phyloP scores from a whole-genome alignment of 2,113 vertebrate species.

The Poeciliopsis retropinna region DNA sequence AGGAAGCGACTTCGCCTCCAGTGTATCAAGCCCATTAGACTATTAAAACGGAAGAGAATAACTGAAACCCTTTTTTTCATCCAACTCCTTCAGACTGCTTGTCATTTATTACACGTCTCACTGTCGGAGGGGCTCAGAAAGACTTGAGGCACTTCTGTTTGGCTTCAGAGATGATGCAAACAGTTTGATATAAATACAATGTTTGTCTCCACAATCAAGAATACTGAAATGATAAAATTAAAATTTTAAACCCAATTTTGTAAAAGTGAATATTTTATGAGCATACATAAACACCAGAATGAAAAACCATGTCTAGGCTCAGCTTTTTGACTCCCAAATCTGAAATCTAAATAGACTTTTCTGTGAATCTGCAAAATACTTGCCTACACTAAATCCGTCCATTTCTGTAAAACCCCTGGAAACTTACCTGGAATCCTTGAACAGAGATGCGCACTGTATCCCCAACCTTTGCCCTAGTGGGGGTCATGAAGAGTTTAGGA shows the following conservation, averaged over 20 bases:
- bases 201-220: not conserved
- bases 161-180: not conserved
- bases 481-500: constrained; percentile 90
- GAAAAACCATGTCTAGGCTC: too few species aligned
- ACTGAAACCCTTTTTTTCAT: not conserved
- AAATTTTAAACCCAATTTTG: not conserved
- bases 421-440: constrained; percentile 93
- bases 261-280: not conserved
- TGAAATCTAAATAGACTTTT: not conserved
- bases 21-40: not conserved
- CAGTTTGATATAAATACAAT: not conserved
- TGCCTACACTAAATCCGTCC: constrained; percentile 33
- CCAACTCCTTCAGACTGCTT: too few species aligned
- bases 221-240: not conserved
- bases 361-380: not conserved
- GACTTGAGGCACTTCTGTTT: not conserved
- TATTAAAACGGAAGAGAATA: not conserved
- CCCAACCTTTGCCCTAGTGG: constrained; percentile 90
- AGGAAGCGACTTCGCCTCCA: too few species aligned
- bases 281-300: not conserved
- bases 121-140: not conserved
- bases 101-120: not conserved
- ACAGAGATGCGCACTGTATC: constrained; percentile 95
- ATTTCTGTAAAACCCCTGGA: constrained; percentile 43
- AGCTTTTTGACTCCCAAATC: not conserved